phyloP scores from a whole-genome alignment of 2,797 vertebrate species.

The Argyrosomus regius region DNA sequence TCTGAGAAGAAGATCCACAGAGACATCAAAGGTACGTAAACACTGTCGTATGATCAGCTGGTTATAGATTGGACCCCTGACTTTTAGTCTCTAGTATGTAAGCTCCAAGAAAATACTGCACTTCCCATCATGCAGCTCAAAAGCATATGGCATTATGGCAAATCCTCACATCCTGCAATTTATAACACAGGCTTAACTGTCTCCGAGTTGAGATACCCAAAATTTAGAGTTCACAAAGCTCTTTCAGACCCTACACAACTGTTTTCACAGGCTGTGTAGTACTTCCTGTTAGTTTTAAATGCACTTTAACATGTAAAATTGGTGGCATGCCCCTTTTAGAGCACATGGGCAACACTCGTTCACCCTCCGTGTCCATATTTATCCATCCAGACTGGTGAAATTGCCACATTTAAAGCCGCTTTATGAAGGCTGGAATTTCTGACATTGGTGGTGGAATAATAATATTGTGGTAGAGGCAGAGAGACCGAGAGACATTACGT shows the following conservation, averaged over 20 bases:
- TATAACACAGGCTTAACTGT: background rate
- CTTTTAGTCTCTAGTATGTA: too few relatives aligned
- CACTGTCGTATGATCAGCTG: background rate
- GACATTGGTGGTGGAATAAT: background rate
- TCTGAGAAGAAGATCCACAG: conserved; percentile 97
- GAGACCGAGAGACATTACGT: too few relatives aligned
- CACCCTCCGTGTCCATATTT: background rate
- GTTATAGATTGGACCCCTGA: background rate
- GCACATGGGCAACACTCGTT: background rate
- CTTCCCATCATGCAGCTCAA: conserved; percentile 7
- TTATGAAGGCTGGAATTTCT: background rate
- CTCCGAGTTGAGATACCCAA: background rate
- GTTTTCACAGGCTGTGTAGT: too few relatives aligned
- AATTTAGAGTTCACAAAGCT: too few relatives aligned
- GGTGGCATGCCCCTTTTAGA: background rate
- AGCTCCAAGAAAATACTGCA: conserved; percentile 1
- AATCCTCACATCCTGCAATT: background rate
- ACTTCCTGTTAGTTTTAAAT: background rate
- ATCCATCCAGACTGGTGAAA: background rate
- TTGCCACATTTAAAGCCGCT: background rate
- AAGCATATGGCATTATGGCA: background rate
- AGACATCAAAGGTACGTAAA: conserved; percentile 91
- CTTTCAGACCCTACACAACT: background rate
- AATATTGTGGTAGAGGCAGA: too few relatives aligned
- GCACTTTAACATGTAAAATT: background rate